phyloP scores from a whole-genome alignment of 2,113 vertebrate species.

The Danio rerio region GRCz12tu NC_133186.1:32978001-32978500 shows the following conservation, averaged over 20 bases:
- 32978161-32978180: neutral
- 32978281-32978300: constrained; percentile 67
- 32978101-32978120: too few relatives aligned
- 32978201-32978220: constrained; percentile 68
- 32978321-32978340: constrained; percentile 65
- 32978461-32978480: neutral
- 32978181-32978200: neutral
- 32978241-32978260: constrained; percentile 70
- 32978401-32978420: constrained; percentile 71
- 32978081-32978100: too few relatives aligned
- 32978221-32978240: constrained; percentile 71
- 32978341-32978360: constrained; percentile 71
- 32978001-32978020: too few relatives aligned
- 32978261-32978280: constrained; percentile 69
- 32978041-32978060: too few relatives aligned
- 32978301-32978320: constrained; percentile 66
- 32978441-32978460: constrained; percentile 3
- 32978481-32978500: neutral
- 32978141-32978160: neutral
- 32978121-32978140: too few relatives aligned
- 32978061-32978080: too few relatives aligned
- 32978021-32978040: too few relatives aligned
- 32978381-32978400: constrained; percentile 69
- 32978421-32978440: neutral
- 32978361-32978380: constrained; percentile 65